Base-by-base conservation (phyloP, 2,888 invertebrate genomes). In the Monoplex corrugatus region DNA sequence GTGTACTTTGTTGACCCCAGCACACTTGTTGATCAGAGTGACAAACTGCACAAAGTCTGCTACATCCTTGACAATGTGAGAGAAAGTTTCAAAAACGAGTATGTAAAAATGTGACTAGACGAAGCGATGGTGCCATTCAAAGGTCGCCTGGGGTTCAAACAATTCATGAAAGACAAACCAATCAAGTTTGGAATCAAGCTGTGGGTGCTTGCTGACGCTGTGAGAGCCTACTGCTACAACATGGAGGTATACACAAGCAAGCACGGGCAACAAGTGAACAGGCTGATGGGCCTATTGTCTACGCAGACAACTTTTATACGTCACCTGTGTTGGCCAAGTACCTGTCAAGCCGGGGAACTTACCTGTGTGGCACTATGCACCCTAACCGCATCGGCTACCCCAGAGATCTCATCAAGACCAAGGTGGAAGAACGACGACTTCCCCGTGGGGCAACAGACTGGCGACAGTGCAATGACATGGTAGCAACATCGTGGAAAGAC, bases 281-380 rank as follows among this genome's bases (percentile, higher is more conserved):
- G 19, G 23, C n/a, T n/a, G 57, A 63, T 85, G 38, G 85, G 85
- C 1, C 85, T 38, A 35, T 75, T 35, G 38, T 84, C 43, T 86
- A 63, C 86, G 72, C 86, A 5, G 75, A 75, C 72, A 86, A 86
- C n/a, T 86, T 86, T 38, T 86, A 86, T 19, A 86, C 86, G 1
- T 50, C 50, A 43, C 68, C 32, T 44, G 50, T 38, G 19, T 43
- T 86, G 43, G 86, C 68, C 6, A 75, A 86, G 13, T 86, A 86
- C 86, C 86, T 86, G 86, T 68, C n/a, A 19, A 43, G 35, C 16
- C 38, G 72, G 86, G 43, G 32, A n/a, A 86, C 72, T 43, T 86
- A 86, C 86, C 86, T 86, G 72, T 72, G 68, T 43, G 86, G 86
- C 57, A 82, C 82, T 44, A 82, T 82, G 82, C 2, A 44, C 43